phyloP scores from a whole-genome alignment of 2,797 vertebrate genomes.

The Lagorchestes hirsutus region DNA sequence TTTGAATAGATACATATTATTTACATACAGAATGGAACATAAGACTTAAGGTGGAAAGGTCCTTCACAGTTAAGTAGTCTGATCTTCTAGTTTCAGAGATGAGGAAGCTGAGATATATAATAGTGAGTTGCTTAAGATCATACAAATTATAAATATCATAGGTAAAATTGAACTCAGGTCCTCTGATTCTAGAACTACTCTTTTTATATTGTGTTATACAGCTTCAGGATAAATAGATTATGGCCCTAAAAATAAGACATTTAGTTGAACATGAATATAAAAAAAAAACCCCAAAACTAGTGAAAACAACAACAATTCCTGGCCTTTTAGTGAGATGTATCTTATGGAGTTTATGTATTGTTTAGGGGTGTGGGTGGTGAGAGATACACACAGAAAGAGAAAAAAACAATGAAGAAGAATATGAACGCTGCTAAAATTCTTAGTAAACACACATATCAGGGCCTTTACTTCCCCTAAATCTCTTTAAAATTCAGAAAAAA shows the following conservation, averaged over 20 bases:
- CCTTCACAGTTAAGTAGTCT: background rate
- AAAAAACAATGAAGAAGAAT: too few species aligned
- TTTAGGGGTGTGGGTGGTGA: too few species aligned
- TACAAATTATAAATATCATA: background rate
- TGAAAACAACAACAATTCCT: too few species aligned
- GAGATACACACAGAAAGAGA: too few species aligned
- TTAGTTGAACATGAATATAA: background rate
- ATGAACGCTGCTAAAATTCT: too few species aligned
- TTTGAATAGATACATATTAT: too few species aligned
- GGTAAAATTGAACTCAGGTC: background rate
- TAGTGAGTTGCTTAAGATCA: background rate
- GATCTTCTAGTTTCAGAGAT: too few species aligned
- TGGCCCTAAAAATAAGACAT: background rate
- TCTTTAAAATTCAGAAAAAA: conserved; percentile 45
- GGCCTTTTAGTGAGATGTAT: too few species aligned
- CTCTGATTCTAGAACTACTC: background rate
- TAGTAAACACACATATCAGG: too few species aligned
- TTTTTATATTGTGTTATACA: background rate
- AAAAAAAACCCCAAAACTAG: too few species aligned
- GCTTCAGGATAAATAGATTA: background rate
- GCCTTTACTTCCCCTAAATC: background rate
- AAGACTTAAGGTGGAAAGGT: background rate
- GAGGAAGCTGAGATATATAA: background rate
- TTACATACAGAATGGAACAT: background rate
- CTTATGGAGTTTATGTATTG: too few species aligned